Evolutionary conservation across 1,140 invertebrate genomes (phyloP), one percentile per base, ranked within the genome.

Genomic region (Pectinophora gossypiella): DNA sequence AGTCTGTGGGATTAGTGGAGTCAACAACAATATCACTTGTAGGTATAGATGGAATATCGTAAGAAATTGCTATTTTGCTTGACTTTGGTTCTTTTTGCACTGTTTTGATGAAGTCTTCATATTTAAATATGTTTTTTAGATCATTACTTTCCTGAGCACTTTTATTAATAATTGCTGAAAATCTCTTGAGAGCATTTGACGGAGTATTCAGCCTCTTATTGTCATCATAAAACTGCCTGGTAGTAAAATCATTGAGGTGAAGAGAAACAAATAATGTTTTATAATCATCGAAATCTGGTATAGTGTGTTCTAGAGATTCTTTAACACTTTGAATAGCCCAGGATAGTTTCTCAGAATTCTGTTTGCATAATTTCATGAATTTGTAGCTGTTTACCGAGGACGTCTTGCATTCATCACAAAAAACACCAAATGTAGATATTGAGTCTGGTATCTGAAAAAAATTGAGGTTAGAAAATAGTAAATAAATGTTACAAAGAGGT

Each of bases 291-390:
- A 15, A 2, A 2, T 40, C 36, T 16, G 3, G 36, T 16, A 40
- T 13, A 10, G 15, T 15, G 16, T 40, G 44, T 45, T 46, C 19
- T 13, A 27, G 21, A 3, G 13, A 42, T 16, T 43, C 36, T 15
- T 23, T 19, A 1, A 51, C 10, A n/a, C 9, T 51, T 0, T 15
- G n/a, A 21, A 55, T 20, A 10, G 13, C 32, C 16, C 6, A 9
- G 0, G 5, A 7, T 0, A 56, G n/a, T 10, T 19, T 4, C 9
- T 59, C 7, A 9, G 16, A 50, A 21, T 59, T 59, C 19, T 53
- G 18, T 59, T 51, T 50, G 27, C 56, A 63, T 9, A 6, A 45
- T 20, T 48, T 38, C 5, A 56, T 56, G 35, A 64, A 59, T 45
- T 45, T 59, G 27, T 56, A 64, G 16, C 43, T 38, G 9, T 16